Base-by-base conservation (phyloP, 1,140 invertebrate species). In the Grapholita molesta region DNA sequence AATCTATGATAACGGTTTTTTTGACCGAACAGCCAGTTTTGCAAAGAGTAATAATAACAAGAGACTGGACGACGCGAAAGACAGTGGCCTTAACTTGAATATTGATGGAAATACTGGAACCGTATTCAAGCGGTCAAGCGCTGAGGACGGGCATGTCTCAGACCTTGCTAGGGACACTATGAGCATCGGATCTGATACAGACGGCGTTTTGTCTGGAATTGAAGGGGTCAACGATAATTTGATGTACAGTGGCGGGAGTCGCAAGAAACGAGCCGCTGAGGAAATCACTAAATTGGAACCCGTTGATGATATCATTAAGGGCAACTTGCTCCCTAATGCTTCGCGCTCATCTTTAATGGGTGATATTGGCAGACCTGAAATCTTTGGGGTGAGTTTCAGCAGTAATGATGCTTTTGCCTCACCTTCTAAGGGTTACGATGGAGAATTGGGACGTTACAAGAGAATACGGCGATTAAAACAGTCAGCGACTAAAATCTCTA, bases 221-320 rank as follows among this genome's bases (percentile, higher is more conserved):
- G 84, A 88, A 76, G 83, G 80, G 23, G 76, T 85, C n/a, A 83
- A 88, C 53, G 85, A 89, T 28, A 88, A 87, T 73, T 69, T 89
- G 28, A 88, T 86, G 86, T 84, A 75, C 48, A 87, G 76, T 67
- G 77, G 78, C 61, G 78, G 69, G 12, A 24, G 67, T 11, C 74
- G 83, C 12, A 85, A 83, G 15, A 81, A 74, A 66, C 78, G 82
- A n/a, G 70, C 66, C 28, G 42, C 52, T 32, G 71, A 77, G 15
- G 70, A 72, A 5, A 68, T 64, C 18, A 52, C 65, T 33, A 30
- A 35, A 18, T 25, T 57, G n/a, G 33, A 38, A 38, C 18, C 18
- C n/a, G 69, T 24, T 15, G 64, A 70, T 9, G 21, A 24, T 24
- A 23, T 38, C 21, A 69, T 48, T 24, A 32, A 48, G 48, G 18